These are phyloP conservation scores for Rambutsinella grinnellia DNA, from an alignment of 2,888 invertebrate species.

Conservation along the genomic window DNA sequence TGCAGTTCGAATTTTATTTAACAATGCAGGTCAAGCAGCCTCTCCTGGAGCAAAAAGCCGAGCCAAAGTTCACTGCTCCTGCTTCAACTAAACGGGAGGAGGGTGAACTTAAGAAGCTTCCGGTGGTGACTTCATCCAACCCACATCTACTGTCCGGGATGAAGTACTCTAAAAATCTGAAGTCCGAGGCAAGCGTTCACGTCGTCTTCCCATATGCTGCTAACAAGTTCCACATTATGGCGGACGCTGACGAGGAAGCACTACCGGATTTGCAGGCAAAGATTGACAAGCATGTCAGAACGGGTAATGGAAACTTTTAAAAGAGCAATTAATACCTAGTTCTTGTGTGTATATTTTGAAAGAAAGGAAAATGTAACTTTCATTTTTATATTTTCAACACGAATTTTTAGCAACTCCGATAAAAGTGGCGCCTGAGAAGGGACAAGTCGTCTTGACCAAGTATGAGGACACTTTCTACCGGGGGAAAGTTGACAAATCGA, in stretches of 20 bases:
- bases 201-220: constrained; percentile 31
- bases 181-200: background rate
- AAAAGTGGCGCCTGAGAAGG: constrained; percentile 23
- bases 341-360: too few relatives aligned
- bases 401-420: constrained; percentile 11
- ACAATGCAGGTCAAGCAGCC: too few relatives aligned
- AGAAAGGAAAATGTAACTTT: background rate
- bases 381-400: background rate
- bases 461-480: constrained; percentile 51
- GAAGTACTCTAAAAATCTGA: constrained; percentile 17
- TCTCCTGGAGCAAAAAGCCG: too few relatives aligned
- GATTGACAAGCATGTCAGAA: background rate
- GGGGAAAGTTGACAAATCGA: constrained; percentile 25
- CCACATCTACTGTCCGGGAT: too few relatives aligned
- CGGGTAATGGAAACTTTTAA: too few relatives aligned
- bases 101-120: too few relatives aligned
- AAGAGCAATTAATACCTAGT: background rate
- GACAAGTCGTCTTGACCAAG: constrained; percentile 54
- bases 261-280: background rate
- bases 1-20: too few relatives aligned
- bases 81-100: too few relatives aligned
- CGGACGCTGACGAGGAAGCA: constrained; percentile 19
- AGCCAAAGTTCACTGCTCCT: too few relatives aligned
- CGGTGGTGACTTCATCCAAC: too few relatives aligned
- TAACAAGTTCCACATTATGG: constrained; percentile 2